Conservation (phyloP, 2,113 vertebrate species). For the Brachypteracias leptosomus region DNA sequence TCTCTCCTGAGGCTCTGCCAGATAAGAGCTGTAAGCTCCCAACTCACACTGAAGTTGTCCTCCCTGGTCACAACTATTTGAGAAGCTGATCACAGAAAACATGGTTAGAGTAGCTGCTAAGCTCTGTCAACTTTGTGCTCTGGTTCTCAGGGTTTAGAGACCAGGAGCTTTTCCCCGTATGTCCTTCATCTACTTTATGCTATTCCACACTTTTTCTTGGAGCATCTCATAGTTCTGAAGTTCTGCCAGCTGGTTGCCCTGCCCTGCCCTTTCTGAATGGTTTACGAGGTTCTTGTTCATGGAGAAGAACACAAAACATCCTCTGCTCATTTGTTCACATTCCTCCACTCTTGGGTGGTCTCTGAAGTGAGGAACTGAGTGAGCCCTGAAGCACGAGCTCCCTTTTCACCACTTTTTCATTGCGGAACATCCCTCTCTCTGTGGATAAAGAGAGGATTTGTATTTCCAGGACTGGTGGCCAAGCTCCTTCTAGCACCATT, state of each 20-base stretch:
- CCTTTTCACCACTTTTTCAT: background rate
- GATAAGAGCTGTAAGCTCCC: background rate
- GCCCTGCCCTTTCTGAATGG: background rate
- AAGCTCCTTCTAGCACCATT: background rate
- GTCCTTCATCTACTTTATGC: background rate
- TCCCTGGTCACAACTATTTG: background rate
- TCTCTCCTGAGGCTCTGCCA: background rate
- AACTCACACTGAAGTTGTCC: background rate
- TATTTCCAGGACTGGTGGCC: background rate
- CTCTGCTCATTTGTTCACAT: background rate
- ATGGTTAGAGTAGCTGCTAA: fast-evolving
- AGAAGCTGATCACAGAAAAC: background rate
- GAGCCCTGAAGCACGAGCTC: background rate
- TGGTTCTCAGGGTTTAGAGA: background rate
- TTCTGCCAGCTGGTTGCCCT: too few relatives aligned
- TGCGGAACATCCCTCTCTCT: background rate
- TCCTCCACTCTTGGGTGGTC: background rate
- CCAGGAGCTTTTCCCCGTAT: background rate
- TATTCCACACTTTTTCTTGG: background rate
- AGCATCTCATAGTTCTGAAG: background rate
- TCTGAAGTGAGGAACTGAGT: background rate
- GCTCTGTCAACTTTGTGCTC: background rate
- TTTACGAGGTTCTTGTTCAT: background rate
- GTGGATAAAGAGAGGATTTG: background rate
- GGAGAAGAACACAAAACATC: background rate